A percentile compares a stretch with the other conserved stretches of the same genome.
Evolutionary conservation across 2,888 invertebrate species (phyloP).

Genomic region (Ichneumoninae sp.): DNA sequence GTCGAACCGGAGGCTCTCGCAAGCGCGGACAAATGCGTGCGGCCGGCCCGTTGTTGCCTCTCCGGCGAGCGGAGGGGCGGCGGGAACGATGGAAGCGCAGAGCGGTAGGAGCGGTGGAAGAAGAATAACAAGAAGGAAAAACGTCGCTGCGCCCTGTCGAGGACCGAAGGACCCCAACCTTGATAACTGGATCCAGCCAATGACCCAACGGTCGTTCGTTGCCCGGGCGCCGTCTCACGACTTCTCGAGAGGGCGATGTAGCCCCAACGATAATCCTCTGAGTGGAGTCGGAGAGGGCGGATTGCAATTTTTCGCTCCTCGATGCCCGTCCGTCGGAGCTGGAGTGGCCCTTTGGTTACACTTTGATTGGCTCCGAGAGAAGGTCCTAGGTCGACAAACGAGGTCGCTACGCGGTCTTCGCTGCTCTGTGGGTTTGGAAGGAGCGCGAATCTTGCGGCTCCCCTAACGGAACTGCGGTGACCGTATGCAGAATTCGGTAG

Average conservation of each 20-base stretch:
- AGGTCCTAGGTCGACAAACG: too few relatives aligned
- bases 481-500: too few relatives aligned
- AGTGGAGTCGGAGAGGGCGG: conserved; percentile 20
- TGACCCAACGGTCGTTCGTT: conserved; percentile 79
- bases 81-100: conserved; percentile 66
- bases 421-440: too few relatives aligned
- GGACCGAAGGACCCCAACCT: conserved; percentile 76
- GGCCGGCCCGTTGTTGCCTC: background rate
- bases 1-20: conserved; percentile 57
- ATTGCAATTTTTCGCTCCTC: background rate
- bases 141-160: conserved; percentile 23
- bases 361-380: too few relatives aligned
- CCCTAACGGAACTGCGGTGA: too few relatives aligned
- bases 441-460: too few relatives aligned
- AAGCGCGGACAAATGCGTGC: conserved; percentile 10
- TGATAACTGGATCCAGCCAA: conserved; percentile 81
- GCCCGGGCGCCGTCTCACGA: conserved; percentile 67
- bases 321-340: background rate
- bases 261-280: conserved; percentile 21
- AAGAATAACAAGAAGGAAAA: conserved; percentile 40
- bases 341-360: background rate
- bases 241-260: conserved; percentile 42
- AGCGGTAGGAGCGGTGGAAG: conserved; percentile 25
- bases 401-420: too few relatives aligned
- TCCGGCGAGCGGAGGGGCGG: conserved; percentile 52